Evolutionary conservation across 2,797 vertebrate genomes (phyloP), one percentile per base, ranked within the genome.

Genomic region (Meda fulgida): DNA sequence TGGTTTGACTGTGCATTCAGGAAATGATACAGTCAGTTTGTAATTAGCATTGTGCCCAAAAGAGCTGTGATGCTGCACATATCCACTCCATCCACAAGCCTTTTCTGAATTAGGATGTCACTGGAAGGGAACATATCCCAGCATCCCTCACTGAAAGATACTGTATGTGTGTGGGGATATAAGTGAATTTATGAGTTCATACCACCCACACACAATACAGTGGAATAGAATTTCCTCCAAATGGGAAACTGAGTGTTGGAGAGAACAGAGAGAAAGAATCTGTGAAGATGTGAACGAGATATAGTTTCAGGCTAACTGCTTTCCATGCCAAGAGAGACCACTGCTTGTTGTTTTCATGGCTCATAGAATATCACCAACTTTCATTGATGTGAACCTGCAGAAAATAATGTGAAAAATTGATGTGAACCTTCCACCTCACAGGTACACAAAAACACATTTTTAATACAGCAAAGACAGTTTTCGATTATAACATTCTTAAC

Each of bases 121-220:
- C 23, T 87, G 72, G 78, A 84, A 76, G 29, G 58, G 81, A 75
- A 80, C 48, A 29, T 77, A 65, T 51, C 43, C 16, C 13, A 34
- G 70, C 75, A 67, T 81, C 84, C 46, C 75, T 75, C 38, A 58
- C 71, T 53, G 66, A 51, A 75, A 86, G 73, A 87, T 85, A 72
- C 85, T 81, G n/a, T 73, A 34, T 81, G 58, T 82, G 60, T 85
- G 69, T 70, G 80, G 23, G 75, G 66, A 65, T 82, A 36, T 85
- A 43, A 84, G 75, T 82, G 65, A 78, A 78, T 66, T 60, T 85
- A 58, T 48, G 53, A 71, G 65, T 46, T 13, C 71, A 58, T 77
- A 91, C 92, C 91, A 89, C 89, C 91, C 92, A 89, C 90, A 87
- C 70, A 88, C 81, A 92, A 53, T 82, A 71, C 82, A 65, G 78